Evolutionary conservation across 2,888 invertebrate genomes (phyloP).

Genomic region (Diloba caeruleocephala): DNA sequence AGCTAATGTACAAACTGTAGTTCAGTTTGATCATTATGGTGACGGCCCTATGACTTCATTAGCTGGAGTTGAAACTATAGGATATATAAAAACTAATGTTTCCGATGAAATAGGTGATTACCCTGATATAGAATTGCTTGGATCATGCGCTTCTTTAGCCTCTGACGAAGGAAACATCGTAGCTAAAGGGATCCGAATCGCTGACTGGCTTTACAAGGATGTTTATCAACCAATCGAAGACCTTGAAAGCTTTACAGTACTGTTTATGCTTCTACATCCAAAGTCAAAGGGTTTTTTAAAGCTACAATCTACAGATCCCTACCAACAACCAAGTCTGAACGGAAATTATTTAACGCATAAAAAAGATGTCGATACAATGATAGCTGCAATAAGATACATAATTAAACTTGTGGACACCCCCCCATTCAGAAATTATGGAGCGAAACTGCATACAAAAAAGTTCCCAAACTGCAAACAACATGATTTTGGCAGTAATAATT

Average conservation of each 20-base stretch:
- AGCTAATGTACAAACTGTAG: conserved; percentile 68
- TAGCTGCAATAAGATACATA: conserved; percentile 89
- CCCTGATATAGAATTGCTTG: conserved; percentile 91
- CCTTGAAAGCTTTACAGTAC: conserved; percentile 80
- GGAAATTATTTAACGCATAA: conserved; percentile 92
- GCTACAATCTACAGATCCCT: conserved; percentile 90
- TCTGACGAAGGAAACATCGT: conserved; percentile 86
- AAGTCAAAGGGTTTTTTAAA: conserved; percentile 91
- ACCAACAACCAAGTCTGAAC: conserved; percentile 91
- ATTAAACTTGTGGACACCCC: conserved; percentile 87
- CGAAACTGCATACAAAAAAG: conserved; percentile 85
- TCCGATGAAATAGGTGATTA: conserved; percentile 86
- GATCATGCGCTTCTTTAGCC: conserved; percentile 87
- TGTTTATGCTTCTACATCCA: conserved; percentile 90
- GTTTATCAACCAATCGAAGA: conserved; percentile 79
- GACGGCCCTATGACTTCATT: conserved; percentile 87
- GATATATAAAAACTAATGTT: conserved; percentile 89
- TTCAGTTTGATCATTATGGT: conserved; percentile 77
- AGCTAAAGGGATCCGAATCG: conserved; percentile 76
- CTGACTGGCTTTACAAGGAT: conserved; percentile 79
- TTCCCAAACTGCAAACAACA: conserved; percentile 88
- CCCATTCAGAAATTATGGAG: conserved; percentile 90
- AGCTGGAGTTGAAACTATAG: conserved; percentile 89
- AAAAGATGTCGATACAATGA: conserved; percentile 88
- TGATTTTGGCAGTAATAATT: conserved; percentile 88